Conservation (phyloP, 2,888 invertebrate genomes). For the Hypsopygia costalis region DNA sequence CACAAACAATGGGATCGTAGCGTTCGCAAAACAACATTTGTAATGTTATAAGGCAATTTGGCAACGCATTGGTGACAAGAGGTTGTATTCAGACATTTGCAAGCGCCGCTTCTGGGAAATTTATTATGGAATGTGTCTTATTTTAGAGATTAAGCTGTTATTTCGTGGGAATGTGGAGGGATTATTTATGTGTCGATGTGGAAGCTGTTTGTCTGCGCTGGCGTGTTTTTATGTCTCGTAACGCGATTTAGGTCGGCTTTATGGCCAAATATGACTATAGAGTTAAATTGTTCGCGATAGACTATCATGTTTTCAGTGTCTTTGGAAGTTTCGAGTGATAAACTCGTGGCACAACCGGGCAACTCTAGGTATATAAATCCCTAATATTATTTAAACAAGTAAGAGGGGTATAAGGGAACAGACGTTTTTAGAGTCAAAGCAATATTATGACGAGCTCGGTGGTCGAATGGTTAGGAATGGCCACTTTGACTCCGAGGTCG, state of each 20-base stretch:
- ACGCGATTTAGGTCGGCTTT: neutral
- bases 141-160: constrained; percentile 17
- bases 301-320: no score
- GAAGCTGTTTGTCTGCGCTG: neutral
- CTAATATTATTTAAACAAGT: no score
- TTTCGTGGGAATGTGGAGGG: constrained; percentile 14
- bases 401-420: no score
- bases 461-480: no score
- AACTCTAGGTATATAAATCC: no score
- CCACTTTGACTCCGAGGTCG: no score
- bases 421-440: no score
- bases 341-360: no score
- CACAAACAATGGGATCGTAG: no score
- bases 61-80: constrained; percentile 4
- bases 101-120: constrained; percentile 2
- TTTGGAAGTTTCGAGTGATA: no score
- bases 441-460: no score
- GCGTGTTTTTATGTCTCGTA: neutral
- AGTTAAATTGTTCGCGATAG: neutral
- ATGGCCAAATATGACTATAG: neutral
- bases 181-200: constrained; percentile 10
- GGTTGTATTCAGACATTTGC: constrained; percentile 2
- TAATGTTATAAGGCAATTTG: constrained; percentile 2
- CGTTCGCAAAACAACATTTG: neutral
- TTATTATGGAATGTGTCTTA: constrained; percentile 13